Conservation (phyloP, 2,888 invertebrate genomes). For the Augiades crinisus region DNA sequence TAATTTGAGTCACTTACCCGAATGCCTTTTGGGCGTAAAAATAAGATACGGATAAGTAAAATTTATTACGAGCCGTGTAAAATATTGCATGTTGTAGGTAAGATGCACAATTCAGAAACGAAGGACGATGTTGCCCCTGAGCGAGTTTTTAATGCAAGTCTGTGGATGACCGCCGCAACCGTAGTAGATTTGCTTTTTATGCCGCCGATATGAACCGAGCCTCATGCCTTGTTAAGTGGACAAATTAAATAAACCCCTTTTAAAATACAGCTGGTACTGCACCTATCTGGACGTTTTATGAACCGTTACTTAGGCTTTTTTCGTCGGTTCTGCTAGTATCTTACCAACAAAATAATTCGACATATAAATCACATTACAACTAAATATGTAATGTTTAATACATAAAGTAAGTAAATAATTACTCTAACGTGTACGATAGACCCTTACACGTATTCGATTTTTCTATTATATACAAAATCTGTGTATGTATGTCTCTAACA, state of each 20-base stretch:
- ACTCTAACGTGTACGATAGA: too few species aligned
- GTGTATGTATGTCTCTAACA: too few species aligned
- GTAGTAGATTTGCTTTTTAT: conserved; percentile 33
- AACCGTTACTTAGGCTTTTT: too few species aligned
- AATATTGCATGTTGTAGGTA: conserved; percentile 59
- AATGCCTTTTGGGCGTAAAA: conserved; percentile 52
- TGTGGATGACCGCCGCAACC: conserved; percentile 33
- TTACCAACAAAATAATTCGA: too few species aligned
- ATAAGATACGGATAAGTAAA: conserved; percentile 48
- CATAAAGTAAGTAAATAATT: too few species aligned
- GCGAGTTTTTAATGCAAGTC: conserved; percentile 54
- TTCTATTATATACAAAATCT: too few species aligned
- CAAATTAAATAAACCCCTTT: conserved; percentile 22
- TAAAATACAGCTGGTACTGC: conserved; percentile 1
- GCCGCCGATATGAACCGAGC: conserved; percentile 33
- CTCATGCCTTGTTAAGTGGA: conserved; percentile 28
- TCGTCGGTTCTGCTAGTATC: too few species aligned
- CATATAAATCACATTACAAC: too few species aligned
- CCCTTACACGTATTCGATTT: too few species aligned
- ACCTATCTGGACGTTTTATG: not conserved
- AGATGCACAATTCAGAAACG: conserved; percentile 50
- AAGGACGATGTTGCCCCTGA: conserved; percentile 62
- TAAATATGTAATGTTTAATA: too few species aligned
- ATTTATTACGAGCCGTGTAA: conserved; percentile 59
- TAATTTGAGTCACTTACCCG: conserved; percentile 36